A percentile compares a stretch with the other conserved stretches of the same genome.
phyloP scores from a whole-genome alignment of 2,888 invertebrate genomes.

The Torymus tubicola region DNA sequence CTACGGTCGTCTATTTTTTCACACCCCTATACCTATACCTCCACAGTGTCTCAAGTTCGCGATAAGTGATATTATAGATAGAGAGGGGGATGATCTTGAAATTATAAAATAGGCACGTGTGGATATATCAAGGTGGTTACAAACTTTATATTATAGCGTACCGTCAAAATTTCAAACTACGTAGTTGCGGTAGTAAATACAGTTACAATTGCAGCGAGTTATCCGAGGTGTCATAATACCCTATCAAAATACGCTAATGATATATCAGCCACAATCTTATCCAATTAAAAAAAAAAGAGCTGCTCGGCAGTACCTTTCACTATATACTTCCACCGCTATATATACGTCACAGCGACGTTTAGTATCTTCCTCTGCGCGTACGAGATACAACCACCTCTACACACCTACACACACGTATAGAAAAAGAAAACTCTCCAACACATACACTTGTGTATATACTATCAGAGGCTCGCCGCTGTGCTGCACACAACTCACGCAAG shows the following conservation, averaged over 20 bases:
- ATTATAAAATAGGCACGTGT: too few species aligned
- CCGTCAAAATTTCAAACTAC: too few species aligned
- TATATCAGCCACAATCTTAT: not conserved
- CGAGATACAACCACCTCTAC: not conserved
- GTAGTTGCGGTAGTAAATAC: too few species aligned
- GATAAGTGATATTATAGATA: too few species aligned
- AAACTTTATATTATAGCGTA: too few species aligned
- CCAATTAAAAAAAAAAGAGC: conserved; percentile 24
- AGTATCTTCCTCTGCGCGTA: not conserved
- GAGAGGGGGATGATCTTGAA: too few species aligned
- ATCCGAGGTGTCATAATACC: not conserved
- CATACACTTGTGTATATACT: not conserved
- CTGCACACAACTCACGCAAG: too few species aligned
- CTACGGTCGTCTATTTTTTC: too few species aligned
- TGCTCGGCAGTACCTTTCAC: not conserved
- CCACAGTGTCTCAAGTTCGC: too few species aligned
- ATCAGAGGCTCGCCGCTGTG: not conserved
- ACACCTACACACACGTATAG: not conserved
- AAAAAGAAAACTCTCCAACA: not conserved
- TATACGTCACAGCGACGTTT: conserved; percentile 3
- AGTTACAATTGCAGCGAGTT: too few species aligned
- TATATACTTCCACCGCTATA: not conserved
- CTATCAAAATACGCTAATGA: not conserved
- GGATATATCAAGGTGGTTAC: too few species aligned
- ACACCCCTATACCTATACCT: too few species aligned